phyloP scores from a whole-genome alignment of 2,797 vertebrate genomes.

The Platalea minor region DNA sequence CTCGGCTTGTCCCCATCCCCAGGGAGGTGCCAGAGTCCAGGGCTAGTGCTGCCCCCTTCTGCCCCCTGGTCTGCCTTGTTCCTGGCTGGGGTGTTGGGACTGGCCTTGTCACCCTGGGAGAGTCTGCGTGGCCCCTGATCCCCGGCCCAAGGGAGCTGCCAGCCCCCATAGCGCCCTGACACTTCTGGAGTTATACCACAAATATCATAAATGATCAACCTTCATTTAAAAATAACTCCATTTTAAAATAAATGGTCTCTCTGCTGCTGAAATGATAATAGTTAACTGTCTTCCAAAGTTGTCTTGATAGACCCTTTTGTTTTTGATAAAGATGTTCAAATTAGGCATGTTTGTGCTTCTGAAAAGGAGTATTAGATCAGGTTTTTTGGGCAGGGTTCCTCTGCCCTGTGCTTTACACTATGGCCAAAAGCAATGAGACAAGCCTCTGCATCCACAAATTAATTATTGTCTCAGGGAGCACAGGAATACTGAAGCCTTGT shows the following conservation, averaged over 20 bases:
- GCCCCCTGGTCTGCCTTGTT: background rate
- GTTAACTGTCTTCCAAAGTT: background rate
- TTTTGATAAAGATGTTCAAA: background rate
- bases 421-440: background rate
- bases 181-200: background rate
- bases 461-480: background rate
- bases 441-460: background rate
- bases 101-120: background rate
- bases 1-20: too few relatives aligned
- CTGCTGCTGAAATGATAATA: background rate
- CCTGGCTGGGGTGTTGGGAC: background rate
- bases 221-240: background rate
- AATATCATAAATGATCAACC: background rate
- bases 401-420: background rate
- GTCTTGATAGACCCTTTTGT: background rate
- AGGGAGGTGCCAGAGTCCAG: background rate
- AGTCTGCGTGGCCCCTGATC: background rate
- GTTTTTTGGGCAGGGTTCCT: background rate
- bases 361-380: background rate
- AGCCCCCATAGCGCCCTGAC: accelerated
- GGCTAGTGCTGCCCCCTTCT: background rate
- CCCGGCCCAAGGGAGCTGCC: background rate
- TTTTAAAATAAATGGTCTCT: background rate
- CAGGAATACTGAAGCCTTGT: background rate
- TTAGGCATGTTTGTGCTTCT: background rate